These are phyloP conservation scores for Chloroceryle inda DNA, from an alignment of 2,797 vertebrate genomes.

Conservation along the genomic window DNA sequence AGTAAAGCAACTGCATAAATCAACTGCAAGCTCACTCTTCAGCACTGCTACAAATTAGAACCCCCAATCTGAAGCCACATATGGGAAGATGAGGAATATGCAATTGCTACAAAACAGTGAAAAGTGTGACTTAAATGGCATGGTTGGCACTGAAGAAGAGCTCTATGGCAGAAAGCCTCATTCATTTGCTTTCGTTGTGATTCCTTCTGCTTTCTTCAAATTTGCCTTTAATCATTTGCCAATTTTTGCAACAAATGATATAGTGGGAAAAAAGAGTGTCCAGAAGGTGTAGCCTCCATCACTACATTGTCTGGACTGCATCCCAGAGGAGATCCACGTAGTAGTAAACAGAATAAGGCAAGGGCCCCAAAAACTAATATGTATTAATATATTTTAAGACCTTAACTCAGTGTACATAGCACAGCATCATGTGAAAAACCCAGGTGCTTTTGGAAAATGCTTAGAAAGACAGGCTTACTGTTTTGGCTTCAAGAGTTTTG, in stretches of 20 bases:
- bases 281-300: not conserved
- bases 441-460: not conserved
- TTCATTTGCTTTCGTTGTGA: not conserved
- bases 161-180: not conserved
- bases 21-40: not conserved
- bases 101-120: not conserved
- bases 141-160: not conserved
- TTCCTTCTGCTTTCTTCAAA: not conserved
- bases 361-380: not conserved
- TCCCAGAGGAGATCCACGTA: not conserved
- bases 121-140: constrained; percentile 9
- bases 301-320: not conserved
- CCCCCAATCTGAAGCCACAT: not conserved
- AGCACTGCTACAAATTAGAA: not conserved
- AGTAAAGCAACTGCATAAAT: not conserved
- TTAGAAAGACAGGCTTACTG: constrained; percentile 13
- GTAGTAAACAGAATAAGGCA: constrained; percentile 6
- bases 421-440: not conserved
- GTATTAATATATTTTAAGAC: not conserved
- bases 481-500: constrained; percentile 15
- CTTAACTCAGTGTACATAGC: not conserved
- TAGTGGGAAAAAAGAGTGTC: not conserved
- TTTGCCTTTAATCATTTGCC: not conserved
- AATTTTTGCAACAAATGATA: not conserved
- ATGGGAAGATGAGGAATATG: not conserved